Evolutionary conservation across 2,797 vertebrate species (phyloP).

Genomic region (Clarias laeviceps): DNA sequence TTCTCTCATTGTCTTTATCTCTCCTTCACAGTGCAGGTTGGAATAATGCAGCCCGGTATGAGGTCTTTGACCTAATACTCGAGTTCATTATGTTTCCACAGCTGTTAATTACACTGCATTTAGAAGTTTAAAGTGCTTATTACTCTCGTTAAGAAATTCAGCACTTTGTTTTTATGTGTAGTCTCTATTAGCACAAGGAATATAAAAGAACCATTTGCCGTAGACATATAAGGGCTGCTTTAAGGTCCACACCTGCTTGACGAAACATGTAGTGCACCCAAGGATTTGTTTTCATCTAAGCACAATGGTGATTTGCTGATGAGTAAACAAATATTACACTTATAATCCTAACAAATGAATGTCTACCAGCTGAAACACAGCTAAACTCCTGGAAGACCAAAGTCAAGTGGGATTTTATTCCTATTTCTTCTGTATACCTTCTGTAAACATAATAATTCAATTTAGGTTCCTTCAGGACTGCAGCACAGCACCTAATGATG

Average conservation of each 20-base stretch:
- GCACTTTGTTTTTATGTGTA: neutral
- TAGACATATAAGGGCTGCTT: neutral
- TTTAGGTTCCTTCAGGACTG: neutral
- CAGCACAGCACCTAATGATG: neutral
- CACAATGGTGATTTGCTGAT: neutral
- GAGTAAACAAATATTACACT: neutral
- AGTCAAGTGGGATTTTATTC: neutral
- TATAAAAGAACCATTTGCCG: neutral
- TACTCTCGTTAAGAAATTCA: slow-evolving; percentile 32
- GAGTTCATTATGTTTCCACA: slow-evolving; percentile 41
- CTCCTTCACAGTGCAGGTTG: slow-evolving; percentile 21
- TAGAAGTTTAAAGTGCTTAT: slow-evolving; percentile 33
- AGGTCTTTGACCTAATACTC: slow-evolving; percentile 41
- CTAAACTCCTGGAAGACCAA: too few relatives aligned
- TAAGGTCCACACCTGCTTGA: neutral
- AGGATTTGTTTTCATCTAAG: neutral
- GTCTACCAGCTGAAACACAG: neutral
- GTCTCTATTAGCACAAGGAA: neutral
- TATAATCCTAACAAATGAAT: neutral
- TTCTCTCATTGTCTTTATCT: neutral
- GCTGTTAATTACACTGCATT: slow-evolving; percentile 49
- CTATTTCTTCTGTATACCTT: neutral
- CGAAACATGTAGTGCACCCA: neutral
- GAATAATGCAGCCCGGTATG: slow-evolving; percentile 53
- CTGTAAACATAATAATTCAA: neutral